A percentile compares a stretch with the other conserved stretches of the same genome.
Evolutionary conservation across 2,797 vertebrate species (phyloP).

Genomic region (Amazona finschi): DNA sequence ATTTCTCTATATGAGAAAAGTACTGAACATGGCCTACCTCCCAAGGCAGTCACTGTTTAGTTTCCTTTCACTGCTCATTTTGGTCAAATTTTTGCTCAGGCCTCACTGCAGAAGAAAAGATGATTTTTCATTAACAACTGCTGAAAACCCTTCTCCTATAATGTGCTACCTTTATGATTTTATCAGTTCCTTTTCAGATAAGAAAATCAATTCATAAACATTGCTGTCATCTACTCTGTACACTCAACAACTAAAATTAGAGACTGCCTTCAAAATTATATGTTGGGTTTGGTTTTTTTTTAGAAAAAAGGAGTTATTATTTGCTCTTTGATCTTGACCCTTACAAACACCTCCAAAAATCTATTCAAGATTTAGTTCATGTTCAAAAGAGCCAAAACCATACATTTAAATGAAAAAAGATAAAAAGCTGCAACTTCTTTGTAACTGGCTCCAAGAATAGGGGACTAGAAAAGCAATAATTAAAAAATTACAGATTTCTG

Average conservation of each 20-base stretch:
- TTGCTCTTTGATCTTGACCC: not conserved
- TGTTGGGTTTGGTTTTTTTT: accelerated
- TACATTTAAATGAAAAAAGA: not conserved
- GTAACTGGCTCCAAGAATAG: not conserved
- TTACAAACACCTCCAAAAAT: not conserved
- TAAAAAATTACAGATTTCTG: not conserved
- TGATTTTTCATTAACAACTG: not conserved
- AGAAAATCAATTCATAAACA: not conserved
- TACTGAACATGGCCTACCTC: not conserved
- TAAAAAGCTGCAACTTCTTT: not conserved
- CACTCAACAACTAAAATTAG: not conserved
- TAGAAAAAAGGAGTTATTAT: accelerated
- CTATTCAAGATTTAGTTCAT: not conserved
- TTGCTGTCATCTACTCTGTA: not conserved
- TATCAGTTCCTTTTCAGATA: not conserved
- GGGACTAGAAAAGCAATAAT: not conserved
- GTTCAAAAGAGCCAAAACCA: not conserved
- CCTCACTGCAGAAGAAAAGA: not conserved
- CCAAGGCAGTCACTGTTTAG: not conserved
- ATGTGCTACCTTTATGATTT: not conserved
- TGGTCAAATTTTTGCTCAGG: not conserved
- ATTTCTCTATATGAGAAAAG: not conserved
- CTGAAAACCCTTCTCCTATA: not conserved
- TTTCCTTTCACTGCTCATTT: not conserved
- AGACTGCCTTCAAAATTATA: not conserved